Conservation (phyloP, 64 coral and sea anemone species). For the Anthopleura sola region DNA sequence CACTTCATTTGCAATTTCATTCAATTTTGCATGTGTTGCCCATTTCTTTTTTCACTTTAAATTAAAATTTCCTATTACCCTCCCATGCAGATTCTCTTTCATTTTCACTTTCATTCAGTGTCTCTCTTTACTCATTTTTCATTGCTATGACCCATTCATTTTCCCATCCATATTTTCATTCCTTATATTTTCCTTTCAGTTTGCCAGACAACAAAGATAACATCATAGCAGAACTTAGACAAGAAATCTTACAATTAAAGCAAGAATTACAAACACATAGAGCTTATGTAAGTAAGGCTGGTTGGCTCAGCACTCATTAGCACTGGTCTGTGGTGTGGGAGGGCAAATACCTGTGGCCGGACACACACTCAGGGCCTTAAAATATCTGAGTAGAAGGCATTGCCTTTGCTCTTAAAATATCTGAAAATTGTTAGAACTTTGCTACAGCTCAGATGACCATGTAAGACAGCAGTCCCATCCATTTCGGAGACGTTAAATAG, state of each 20-base stretch:
- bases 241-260: conserved; percentile 44
- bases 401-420: too few relatives aligned
- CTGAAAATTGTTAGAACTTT: too few relatives aligned
- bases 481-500: too few relatives aligned
- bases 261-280: conserved; percentile 25
- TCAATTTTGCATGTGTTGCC: neutral
- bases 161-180: neutral
- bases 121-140: neutral
- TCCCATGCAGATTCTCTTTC: neutral
- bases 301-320: too few relatives aligned
- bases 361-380: too few relatives aligned
- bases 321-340: too few relatives aligned
- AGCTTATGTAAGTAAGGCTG: conserved; percentile 28
- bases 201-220: conserved; percentile 14
- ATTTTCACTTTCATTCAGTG: neutral
- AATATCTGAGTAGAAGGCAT: too few relatives aligned
- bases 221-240: conserved; percentile 32
- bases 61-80: too few relatives aligned
- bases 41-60: neutral
- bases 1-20: neutral
- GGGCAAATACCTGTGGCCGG: too few relatives aligned
- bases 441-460: too few relatives aligned
- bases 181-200: neutral
- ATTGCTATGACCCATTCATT: neutral
- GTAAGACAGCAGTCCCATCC: too few relatives aligned